These are phyloP conservation scores for Protophormia terraenovae DNA, from an alignment of 2,888 invertebrate genomes.

Conservation along the genomic window DNA sequence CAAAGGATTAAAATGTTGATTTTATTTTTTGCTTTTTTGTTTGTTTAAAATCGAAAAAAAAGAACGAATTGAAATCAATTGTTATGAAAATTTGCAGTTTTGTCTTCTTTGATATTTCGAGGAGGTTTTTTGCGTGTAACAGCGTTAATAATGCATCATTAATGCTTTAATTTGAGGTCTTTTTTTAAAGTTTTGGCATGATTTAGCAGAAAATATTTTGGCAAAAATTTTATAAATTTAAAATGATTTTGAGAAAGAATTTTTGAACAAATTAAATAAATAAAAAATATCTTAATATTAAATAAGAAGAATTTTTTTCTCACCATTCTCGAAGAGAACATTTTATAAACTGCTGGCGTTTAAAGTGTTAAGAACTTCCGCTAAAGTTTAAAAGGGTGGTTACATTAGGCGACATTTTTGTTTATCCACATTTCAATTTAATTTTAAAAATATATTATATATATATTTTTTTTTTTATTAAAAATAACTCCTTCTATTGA, in stretches of 20 bases:
- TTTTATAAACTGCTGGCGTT: too few species aligned
- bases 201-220: conserved; percentile 38
- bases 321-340: too few species aligned
- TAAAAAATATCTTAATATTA: not conserved
- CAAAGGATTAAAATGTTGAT: conserved; percentile 75
- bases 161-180: conserved; percentile 71
- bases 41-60: not conserved
- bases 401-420: too few species aligned
- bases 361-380: too few species aligned
- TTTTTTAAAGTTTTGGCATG: conserved; percentile 3
- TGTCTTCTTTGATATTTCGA: conserved; percentile 9
- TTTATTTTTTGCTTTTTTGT: not conserved
- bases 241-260: not conserved
- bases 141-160: conserved; percentile 80
- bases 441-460: too few species aligned
- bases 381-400: too few species aligned
- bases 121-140: conserved; percentile 69
- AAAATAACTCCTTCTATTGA: too few species aligned
- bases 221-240: not conserved
- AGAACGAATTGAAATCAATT: conserved; percentile 22
- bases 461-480: too few species aligned
- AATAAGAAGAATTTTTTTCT: not conserved
- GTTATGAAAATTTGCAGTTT: conserved; percentile 45
- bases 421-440: too few species aligned
- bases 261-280: not conserved